Evolutionary conservation across 2,888 invertebrate genomes (phyloP).

Genomic region (Chorisops tibialis): DNA sequence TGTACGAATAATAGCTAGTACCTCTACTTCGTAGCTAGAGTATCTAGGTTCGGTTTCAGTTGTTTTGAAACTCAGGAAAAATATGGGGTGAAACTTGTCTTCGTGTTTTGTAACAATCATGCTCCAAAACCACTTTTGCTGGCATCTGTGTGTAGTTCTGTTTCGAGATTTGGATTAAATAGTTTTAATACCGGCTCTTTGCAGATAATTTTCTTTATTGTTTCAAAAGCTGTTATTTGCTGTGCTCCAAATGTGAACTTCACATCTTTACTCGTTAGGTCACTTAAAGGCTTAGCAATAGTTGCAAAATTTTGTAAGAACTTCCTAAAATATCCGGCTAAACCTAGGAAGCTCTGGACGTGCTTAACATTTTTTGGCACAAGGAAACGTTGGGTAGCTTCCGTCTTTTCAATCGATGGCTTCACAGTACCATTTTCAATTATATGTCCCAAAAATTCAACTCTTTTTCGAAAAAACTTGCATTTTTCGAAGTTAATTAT

Average conservation of each 20-base stretch:
- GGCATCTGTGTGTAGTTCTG: constrained; percentile 37
- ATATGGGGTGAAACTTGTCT: neutral
- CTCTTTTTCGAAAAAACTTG: too few species aligned
- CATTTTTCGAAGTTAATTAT: too few species aligned
- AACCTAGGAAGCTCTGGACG: too few species aligned
- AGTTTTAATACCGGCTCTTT: neutral
- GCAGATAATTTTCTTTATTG: neutral
- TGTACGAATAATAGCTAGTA: constrained; percentile 40
- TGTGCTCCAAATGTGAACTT: neutral
- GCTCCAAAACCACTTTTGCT: constrained; percentile 38
- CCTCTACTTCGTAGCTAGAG: constrained; percentile 41
- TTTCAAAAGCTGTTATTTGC: neutral
- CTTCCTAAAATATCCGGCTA: too few species aligned
- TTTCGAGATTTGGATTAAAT: constrained; percentile 26
- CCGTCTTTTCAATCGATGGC: too few species aligned
- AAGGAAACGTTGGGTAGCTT: too few species aligned
- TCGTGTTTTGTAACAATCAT: constrained; percentile 37
- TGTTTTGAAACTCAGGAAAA: constrained; percentile 39
- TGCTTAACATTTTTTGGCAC: too few species aligned
- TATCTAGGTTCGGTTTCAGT: constrained; percentile 38
- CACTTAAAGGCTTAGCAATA: too few species aligned
- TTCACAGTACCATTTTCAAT: too few species aligned
- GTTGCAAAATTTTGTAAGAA: too few species aligned
- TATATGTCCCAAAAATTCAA: too few species aligned
- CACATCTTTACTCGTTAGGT: constrained; percentile 29